Evolutionary conservation across 2,888 invertebrate species (phyloP), one percentile per base, ranked within the genome.

Genomic region (Barypeithes pellucidus): DNA sequence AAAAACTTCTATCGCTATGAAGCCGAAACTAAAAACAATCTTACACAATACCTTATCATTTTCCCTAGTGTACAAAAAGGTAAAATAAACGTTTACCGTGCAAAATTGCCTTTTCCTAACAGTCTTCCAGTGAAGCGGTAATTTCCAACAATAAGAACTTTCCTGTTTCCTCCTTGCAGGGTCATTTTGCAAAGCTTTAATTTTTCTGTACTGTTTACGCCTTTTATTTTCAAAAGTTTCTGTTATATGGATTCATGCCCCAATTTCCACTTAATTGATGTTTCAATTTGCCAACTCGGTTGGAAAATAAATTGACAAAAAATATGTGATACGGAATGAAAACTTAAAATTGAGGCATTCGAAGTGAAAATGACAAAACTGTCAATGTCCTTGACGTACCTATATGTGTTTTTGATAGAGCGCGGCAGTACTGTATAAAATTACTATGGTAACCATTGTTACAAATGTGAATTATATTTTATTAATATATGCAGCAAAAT

Each of bases 31-130:
- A 24, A 24, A 52, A 29, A 52, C 52, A 2, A 24, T n/a, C n/a
- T 14, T 24, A 52, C 16, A 54, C 29, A 29, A 54, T 54, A 29
- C 29, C 52, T 54, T 50, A 50, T 52, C 52, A 8, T 52, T 14
- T 33, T 16, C 12, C 33, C 33, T 18, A 33, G 33, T 57, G 16
- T 57, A 57, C 11, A 33, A 16, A 54, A 57, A 57, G 33, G 24
- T 18, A 70, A 70, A 59, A 18, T 41, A 45, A 67, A 62, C 59
- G 50, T 57, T 63, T 66, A 75, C 76, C 75, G 70, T 20, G 93
- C 93, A 84, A 93, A 93, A 85, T 92, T 93, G 75, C 93, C 94
- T 85, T 92, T 93, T 52, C 93, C 93, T 70, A 94, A 87, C 71
- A 90, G 87, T 79, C 89, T 89, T 72, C 92, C 92, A 69, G 91